Conservation (phyloP, 2,888 invertebrate species). For the Achlya flavicornis region DNA sequence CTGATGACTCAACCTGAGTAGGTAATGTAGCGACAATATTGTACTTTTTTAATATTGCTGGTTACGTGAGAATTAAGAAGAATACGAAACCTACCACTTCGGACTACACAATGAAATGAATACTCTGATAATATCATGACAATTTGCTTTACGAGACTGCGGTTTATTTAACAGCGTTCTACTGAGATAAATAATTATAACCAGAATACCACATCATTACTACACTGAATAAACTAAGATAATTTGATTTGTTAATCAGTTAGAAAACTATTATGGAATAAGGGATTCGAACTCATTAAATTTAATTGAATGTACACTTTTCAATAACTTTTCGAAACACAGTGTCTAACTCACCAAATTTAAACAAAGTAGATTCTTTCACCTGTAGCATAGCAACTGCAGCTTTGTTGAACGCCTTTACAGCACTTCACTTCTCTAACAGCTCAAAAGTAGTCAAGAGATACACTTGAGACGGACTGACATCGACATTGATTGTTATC, state of each 20-base stretch:
- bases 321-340: no score
- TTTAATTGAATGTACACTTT: neutral
- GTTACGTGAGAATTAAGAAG: neutral
- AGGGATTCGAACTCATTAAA: neutral
- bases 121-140: neutral
- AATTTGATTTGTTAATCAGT: no score
- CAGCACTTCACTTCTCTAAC: neutral
- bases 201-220: no score
- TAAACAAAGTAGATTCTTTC: neutral
- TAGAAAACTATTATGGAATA: neutral
- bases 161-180: no score
- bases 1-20: neutral
- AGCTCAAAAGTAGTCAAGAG: constrained; percentile 3
- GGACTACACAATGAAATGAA: neutral
- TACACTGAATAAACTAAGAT: no score
- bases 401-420: neutral
- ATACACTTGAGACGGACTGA: neutral
- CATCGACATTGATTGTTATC: neutral
- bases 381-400: neutral
- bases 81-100: neutral
- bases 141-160: neutral
- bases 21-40: neutral
- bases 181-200: no score
- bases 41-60: neutral
- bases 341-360: neutral